These are phyloP conservation scores for Cyanoramphus novaezelandiae DNA, from an alignment of 2,113 vertebrate species.

Conservation along the genomic window DNA sequence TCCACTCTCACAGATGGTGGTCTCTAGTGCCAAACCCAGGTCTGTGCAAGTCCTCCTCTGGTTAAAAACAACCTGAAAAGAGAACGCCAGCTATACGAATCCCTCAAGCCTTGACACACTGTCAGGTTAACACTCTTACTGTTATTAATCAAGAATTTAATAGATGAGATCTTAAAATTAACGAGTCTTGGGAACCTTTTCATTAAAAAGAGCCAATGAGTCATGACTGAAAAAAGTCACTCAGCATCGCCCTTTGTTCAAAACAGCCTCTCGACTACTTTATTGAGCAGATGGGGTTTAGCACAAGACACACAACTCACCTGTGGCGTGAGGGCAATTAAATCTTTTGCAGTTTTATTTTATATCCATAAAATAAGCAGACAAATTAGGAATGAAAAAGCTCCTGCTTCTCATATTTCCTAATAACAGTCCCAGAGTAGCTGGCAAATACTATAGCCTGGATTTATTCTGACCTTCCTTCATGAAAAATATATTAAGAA, in stretches of 20 bases:
- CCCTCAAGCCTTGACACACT: not conserved
- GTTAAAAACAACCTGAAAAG: not conserved
- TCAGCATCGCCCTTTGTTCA: not conserved
- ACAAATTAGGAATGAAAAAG: conserved; percentile 4
- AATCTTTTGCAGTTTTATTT: not conserved
- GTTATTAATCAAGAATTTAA: conserved; percentile 28
- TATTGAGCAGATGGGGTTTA: not conserved
- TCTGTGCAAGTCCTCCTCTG: not conserved
- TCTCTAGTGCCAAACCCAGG: not conserved
- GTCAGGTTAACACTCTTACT: not conserved
- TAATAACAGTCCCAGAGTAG: not conserved
- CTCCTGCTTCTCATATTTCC: not conserved
- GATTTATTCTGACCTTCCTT: not conserved
- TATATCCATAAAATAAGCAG: not conserved
- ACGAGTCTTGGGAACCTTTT: not conserved
- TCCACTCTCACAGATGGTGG: not conserved
- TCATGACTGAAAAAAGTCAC: conserved; percentile 29
- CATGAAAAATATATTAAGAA: not conserved
- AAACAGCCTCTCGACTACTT: not conserved
- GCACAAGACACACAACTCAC: not conserved
- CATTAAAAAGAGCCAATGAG: not conserved
- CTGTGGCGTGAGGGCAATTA: not conserved
- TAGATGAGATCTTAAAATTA: not conserved
- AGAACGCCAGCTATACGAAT: not conserved
- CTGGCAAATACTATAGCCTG: not conserved